Conservation (phyloP, 2,888 invertebrate species). For the Caenorhabditis drosophilae region DNA sequence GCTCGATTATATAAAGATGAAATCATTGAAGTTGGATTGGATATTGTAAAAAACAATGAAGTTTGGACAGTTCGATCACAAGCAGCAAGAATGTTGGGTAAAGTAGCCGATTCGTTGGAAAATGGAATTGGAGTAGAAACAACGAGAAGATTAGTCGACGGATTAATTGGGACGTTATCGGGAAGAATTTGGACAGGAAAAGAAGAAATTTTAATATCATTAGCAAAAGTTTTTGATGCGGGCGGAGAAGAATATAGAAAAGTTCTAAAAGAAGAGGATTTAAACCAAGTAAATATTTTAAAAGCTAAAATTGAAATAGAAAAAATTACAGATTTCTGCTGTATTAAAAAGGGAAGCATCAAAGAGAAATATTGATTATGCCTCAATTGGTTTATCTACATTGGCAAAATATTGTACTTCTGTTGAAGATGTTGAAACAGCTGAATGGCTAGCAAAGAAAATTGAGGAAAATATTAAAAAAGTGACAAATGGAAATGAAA, state of each 20-base stretch:
- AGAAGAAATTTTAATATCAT: slow-evolving; percentile 43
- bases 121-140: slow-evolving; percentile 13
- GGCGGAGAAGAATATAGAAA: slow-evolving; percentile 18
- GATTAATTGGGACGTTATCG: slow-evolving; percentile 39
- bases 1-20: slow-evolving; percentile 48
- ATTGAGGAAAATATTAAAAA: slow-evolving; percentile 22
- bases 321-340: slow-evolving; percentile 19
- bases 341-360: slow-evolving; percentile 40
- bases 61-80: slow-evolving; percentile 54
- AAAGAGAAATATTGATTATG: slow-evolving; percentile 40
- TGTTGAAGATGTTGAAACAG: slow-evolving; percentile 25
- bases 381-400: slow-evolving; percentile 28
- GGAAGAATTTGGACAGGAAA: slow-evolving; percentile 60
- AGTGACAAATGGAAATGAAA: slow-evolving; percentile 9
- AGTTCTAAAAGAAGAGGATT: slow-evolving; percentile 14
- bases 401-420: slow-evolving; percentile 31
- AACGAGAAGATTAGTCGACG: slow-evolving; percentile 27
- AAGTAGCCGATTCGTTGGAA: slow-evolving; percentile 17
- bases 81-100: slow-evolving; percentile 48
- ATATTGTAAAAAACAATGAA: slow-evolving; percentile 44
- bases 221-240: slow-evolving; percentile 28
- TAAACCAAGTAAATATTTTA: too few species aligned
- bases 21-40: slow-evolving; percentile 42
- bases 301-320: too few species aligned
- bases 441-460: slow-evolving; percentile 40